These are phyloP conservation scores for Phoxinus phoxinus DNA, from an alignment of 2,113 vertebrate species.

Conservation along the genomic window DNA sequence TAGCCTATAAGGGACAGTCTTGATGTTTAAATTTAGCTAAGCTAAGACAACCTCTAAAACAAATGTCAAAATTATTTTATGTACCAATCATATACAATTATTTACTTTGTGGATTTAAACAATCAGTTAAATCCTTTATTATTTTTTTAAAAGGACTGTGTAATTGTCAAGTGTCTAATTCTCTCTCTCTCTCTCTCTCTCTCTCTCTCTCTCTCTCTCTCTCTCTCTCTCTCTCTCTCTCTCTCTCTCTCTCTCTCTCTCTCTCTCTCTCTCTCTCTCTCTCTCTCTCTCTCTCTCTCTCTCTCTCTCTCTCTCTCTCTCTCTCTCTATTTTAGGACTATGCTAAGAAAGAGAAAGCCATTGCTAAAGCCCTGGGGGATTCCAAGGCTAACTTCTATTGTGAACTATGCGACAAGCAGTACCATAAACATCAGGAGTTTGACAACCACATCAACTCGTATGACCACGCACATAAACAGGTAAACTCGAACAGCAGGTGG, in stretches of 20 bases:
- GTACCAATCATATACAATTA: neutral
- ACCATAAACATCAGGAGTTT: conserved; percentile 98
- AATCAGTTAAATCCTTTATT: neutral
- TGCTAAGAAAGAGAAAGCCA: conserved; percentile 85
- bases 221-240: neutral
- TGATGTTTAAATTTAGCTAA: neutral
- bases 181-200: conserved; percentile 17
- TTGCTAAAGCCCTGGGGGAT: conserved; percentile 90
- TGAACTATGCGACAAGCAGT: conserved; percentile 98
- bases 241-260: conserved; percentile 25
- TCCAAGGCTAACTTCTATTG: conserved; percentile 98
- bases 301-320: neutral
- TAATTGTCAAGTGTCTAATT: neutral
- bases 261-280: neutral
- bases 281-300: conserved; percentile 23
- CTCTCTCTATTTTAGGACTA: conserved; percentile 78
- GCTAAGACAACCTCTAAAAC: neutral
- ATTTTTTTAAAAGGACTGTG: neutral
- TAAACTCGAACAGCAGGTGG: conserved; percentile 66
- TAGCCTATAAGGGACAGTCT: neutral
- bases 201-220: neutral
- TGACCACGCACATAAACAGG: conserved; percentile 99
- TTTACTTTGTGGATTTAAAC: neutral
- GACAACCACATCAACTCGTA: conserved; percentile 99
- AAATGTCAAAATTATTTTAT: neutral